Base-by-base conservation (phyloP, 2,113 vertebrate species). In the Panthera tigris region DNA sequence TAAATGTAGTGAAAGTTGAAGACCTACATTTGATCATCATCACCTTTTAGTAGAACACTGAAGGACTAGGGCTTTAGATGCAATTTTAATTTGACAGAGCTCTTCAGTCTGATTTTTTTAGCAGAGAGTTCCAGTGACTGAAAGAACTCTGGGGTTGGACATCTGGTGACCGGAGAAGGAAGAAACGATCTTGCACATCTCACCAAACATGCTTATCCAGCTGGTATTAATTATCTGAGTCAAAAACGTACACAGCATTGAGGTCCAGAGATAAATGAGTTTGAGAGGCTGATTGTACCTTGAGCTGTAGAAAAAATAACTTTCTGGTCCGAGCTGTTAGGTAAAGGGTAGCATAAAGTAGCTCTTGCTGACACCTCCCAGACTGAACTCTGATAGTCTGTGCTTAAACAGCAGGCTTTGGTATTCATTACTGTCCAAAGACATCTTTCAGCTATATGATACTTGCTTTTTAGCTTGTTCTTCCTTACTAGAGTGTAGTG, bases 191-290 rank as follows among this genome's bases (percentile, higher is more conserved):
- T 69, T 79, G 33, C 66, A 50, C 91, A 2, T 41, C 68, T 96
- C 48, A 68, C 82, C 13, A 48, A 71, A 57, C 69, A 83, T 31
- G 16, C 39, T 48, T 79, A 83, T 39, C 41, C 69, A 73, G 21
- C 76, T 50, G 48, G 29, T 57, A 41, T 91, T 91, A 84, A 78
- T 93, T 86, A 52, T 55, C 63, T 68, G 65, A 80, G 55, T 90
- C 85, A 89, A 65, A 69, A 63, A 39, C 18, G 15, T 52, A 76
- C 18, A 84, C 41, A 88, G 45, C 65, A 66, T 57, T 80, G 82
- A 84, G 63, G 29, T 97, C 71, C 86, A 93, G 45, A 97, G 91
- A 85, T 93, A 88, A 93, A 89, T 74, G 83, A 95, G 23, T 93
- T 89, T 87, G 74, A 95, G 52, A 92, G 87, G 52, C 50, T 76